Evolutionary conservation across 2,797 vertebrate species (phyloP).

Genomic region (Linurgus olivaceus): DNA sequence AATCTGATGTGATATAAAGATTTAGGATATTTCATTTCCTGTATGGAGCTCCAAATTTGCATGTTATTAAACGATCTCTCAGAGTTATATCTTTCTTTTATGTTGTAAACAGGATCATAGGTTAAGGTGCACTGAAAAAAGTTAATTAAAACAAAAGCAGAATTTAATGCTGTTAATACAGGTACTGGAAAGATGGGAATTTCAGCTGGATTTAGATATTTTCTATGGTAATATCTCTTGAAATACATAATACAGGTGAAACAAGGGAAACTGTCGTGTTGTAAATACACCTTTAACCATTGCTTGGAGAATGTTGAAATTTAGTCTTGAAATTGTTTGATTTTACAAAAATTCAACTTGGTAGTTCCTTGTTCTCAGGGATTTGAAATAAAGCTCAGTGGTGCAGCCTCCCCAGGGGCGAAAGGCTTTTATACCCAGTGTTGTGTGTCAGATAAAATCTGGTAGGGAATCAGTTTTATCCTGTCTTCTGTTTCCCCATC

Average conservation of each 20-base stretch:
- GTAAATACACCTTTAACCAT: not conserved
- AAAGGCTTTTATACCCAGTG: not conserved
- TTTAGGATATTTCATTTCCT: constrained; percentile 77
- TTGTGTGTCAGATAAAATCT: accelerated
- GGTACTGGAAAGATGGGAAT: not conserved
- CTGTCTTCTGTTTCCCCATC: not conserved
- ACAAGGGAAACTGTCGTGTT: not conserved
- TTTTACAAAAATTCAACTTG: not conserved
- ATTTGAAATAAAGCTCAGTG: not conserved
- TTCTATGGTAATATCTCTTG: not conserved
- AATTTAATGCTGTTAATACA: not conserved
- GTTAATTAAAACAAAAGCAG: not conserved
- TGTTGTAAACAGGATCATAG: not conserved
- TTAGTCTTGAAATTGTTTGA: not conserved
- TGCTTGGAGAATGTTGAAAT: not conserved
- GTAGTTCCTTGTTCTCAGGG: not conserved
- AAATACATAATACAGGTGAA: not conserved
- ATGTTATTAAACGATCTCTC: constrained; percentile 61
- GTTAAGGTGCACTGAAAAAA: constrained; percentile 3
- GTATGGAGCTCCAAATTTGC: constrained; percentile 68
- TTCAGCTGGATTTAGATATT: not conserved
- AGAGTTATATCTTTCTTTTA: constrained; percentile 2
- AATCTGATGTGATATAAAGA: constrained; percentile 73
- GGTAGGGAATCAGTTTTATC: not conserved
- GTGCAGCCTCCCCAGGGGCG: not conserved